Conservation (phyloP, 2,888 invertebrate genomes). For the Mythimna loreyi region DNA sequence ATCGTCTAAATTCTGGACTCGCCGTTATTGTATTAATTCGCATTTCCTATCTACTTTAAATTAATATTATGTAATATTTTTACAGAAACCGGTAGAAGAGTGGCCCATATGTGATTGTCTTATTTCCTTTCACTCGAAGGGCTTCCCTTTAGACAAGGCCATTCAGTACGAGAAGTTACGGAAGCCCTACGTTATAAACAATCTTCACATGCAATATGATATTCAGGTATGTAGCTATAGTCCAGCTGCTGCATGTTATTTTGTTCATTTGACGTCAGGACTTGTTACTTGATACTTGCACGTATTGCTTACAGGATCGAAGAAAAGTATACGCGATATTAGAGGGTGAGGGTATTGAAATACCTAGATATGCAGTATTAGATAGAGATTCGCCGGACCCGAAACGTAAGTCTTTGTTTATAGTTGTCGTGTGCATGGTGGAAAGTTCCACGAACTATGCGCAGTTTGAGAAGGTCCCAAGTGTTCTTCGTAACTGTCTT, state of each 20-base stretch:
- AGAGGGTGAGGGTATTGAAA: slow-evolving; percentile 98
- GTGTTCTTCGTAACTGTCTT: not conserved
- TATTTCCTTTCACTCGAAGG: slow-evolving; percentile 99
- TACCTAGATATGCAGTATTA: slow-evolving; percentile 99
- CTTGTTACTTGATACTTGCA: slow-evolving; percentile 37
- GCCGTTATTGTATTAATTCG: slow-evolving; percentile 46
- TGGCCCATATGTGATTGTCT: slow-evolving; percentile 99
- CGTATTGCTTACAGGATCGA: slow-evolving; percentile 92
- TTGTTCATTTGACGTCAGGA: slow-evolving; percentile 37
- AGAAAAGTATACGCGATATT: slow-evolving; percentile 98
- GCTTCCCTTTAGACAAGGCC: slow-evolving; percentile 99
- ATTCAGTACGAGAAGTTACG: slow-evolving; percentile 98
- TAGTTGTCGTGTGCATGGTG: not conserved
- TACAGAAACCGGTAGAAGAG: slow-evolving; percentile 97
- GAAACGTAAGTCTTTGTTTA: slow-evolving; percentile 92
- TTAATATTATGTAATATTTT: slow-evolving; percentile 45
- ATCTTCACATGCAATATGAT: slow-evolving; percentile 99
- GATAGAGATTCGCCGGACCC: slow-evolving; percentile 98
- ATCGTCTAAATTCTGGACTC: slow-evolving; percentile 34
- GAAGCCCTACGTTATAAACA: slow-evolving; percentile 99
- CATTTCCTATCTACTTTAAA: slow-evolving; percentile 15
- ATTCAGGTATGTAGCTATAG: slow-evolving; percentile 93
- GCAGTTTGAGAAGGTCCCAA: slow-evolving; percentile 13
- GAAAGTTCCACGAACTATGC: slow-evolving; percentile 16
- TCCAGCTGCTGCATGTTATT: slow-evolving; percentile 1